These are phyloP conservation scores for Parochlus steinenii DNA, from an alignment of 2,888 invertebrate species.

Conservation along the genomic window DNA sequence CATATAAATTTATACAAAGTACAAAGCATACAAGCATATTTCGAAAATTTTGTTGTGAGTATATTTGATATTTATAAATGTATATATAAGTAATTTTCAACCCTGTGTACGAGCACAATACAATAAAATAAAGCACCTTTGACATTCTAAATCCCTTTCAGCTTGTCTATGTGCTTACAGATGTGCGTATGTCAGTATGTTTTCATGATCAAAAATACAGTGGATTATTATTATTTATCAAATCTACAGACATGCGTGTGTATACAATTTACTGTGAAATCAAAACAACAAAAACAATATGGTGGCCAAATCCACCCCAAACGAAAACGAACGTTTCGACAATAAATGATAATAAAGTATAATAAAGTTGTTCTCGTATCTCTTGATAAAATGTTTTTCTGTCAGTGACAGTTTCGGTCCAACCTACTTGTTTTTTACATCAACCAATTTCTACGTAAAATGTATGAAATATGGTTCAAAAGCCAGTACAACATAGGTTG, in stretches of 20 bases:
- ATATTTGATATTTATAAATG: background rate
- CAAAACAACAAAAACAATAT: conserved; percentile 11
- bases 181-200: too few species aligned
- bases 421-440: too few species aligned
- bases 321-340: background rate
- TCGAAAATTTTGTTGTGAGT: background rate
- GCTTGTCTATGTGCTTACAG: conserved; percentile 2
- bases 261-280: background rate
- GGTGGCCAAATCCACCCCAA: too few species aligned
- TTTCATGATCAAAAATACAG: background rate
- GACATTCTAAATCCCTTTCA: conserved; percentile 12
- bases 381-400: too few species aligned
- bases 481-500: too few species aligned
- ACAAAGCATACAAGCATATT: background rate
- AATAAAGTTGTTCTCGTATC: too few species aligned
- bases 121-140: conserved; percentile 5
- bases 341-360: background rate
- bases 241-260: background rate
- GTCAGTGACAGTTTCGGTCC: too few species aligned
- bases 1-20: background rate
- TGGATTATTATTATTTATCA: background rate
- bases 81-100: background rate
- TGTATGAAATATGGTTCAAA: too few species aligned
- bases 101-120: background rate
- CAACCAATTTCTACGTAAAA: too few species aligned